Evolutionary conservation across 2,113 vertebrate genomes (phyloP).

Genomic region (Paradisaea rubra): DNA sequence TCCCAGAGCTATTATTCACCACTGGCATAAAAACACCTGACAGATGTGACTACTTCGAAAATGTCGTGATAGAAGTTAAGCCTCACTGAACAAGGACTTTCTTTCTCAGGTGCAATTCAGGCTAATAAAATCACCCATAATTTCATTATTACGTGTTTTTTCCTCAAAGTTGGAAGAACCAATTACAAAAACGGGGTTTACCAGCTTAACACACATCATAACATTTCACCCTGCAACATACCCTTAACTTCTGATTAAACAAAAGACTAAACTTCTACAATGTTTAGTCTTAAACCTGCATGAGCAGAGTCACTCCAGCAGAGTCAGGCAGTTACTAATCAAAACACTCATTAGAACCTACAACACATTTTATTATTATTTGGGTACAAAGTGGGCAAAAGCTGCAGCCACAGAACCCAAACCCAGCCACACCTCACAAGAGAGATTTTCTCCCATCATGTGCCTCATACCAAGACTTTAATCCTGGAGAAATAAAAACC

Average conservation of each 20-base stretch:
- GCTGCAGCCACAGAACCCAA: background rate
- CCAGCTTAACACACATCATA: background rate
- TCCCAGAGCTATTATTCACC: conserved; percentile 49
- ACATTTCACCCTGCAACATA: background rate
- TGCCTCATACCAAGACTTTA: background rate
- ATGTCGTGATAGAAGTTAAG: background rate
- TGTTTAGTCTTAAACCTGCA: background rate
- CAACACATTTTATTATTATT: background rate
- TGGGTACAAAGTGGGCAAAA: background rate
- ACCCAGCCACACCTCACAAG: background rate
- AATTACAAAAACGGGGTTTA: background rate
- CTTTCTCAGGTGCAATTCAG: background rate
- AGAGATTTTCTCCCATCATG: background rate
- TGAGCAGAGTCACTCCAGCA: background rate
- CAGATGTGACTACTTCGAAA: background rate
- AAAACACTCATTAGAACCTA: background rate
- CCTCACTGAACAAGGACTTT: background rate
- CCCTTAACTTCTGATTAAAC: background rate
- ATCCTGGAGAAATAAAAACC: background rate
- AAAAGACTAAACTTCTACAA: background rate
- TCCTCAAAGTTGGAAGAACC: background rate
- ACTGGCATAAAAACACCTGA: conserved; percentile 22
- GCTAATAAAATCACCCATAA: background rate
- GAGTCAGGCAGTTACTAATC: background rate
- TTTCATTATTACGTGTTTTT: background rate